Evolutionary conservation across 2,797 vertebrate genomes (phyloP).

Genomic region (Gouania willdenowi): DNA sequence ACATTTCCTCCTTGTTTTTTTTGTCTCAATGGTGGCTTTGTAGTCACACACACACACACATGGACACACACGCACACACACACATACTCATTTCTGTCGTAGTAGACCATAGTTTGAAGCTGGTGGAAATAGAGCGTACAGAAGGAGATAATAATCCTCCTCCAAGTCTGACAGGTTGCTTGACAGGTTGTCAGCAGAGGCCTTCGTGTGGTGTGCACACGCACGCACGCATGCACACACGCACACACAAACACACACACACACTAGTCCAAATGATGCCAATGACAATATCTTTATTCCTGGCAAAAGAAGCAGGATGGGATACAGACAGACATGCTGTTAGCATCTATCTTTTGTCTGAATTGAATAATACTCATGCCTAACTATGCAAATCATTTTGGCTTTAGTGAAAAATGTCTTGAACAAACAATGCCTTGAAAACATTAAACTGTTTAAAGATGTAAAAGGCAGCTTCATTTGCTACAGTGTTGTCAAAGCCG

Average conservation of each 20-base stretch:
- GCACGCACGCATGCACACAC: background rate
- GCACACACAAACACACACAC: constrained; percentile 4
- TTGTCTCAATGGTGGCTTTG: background rate
- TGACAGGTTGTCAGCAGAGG: constrained; percentile 70
- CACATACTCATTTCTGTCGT: constrained; percentile 27
- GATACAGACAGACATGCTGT: background rate
- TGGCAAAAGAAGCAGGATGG: constrained; percentile 18
- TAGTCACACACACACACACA: constrained; percentile 7
- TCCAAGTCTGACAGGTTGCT: constrained; percentile 74
- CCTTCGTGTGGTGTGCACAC: constrained; percentile 20
- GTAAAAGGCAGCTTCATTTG: no score
- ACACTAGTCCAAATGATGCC: constrained; percentile 35
- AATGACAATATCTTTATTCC: constrained; percentile 19
- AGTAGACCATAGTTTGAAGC: constrained; percentile 39
- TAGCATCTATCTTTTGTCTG: no score
- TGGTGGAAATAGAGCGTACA: constrained; percentile 42
- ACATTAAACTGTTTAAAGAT: no score
- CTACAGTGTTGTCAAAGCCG: no score
- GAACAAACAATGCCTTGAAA: no score
- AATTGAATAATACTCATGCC: no score
- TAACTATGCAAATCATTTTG: no score
- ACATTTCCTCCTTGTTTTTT: constrained; percentile 13
- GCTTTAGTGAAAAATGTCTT: no score
- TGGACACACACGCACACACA: constrained; percentile 3
- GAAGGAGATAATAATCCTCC: constrained; percentile 75